Base-by-base conservation (phyloP, 2,888 invertebrate genomes). In the Physocephala rufipes region DNA sequence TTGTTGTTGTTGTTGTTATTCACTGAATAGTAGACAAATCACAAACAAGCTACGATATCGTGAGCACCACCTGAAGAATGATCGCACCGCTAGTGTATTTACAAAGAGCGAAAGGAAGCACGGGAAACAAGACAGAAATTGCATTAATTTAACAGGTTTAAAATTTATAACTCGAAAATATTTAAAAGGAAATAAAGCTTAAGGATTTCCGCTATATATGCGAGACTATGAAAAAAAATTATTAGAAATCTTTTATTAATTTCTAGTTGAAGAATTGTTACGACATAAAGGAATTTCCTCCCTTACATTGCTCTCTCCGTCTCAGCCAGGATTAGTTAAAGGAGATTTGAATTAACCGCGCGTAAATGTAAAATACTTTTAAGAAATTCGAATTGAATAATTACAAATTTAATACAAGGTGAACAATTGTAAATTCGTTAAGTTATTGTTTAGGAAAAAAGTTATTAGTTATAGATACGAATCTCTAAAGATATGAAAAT, bases 131-230 rank as follows among this genome's bases (percentile, higher is more conserved):
- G 74, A 76, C 73, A 77, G 77, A 76, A 74, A 74, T 71, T 69
- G 79, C 79, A 82, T 82, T 82, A 82, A 83, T 80, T 82, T 79
- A 82, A 78, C 82, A 82, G 79, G 84, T 84, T 84, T 84, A 82
- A 83, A 84, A 84, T 84, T 84, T 84, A 84, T 83, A 82, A 81
- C 83, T 79, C 76, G 76, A 76, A 73, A 66, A 70, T 55, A 63
- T 67, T 65, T 55, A 26, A 43, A 53, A 28, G 55, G 15, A 62
- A 45, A 70, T n/a, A 21, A 58, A 45, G 64, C 47, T 9, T 36
- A 9, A 7, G 9, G 36, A 9, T 7, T 36, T 36, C 4, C 36
- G 36, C 9, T 53, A 21, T 13, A n/a, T 21, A 53, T n/a, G 12
- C 9, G 21, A 53, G 19, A 12, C n/a, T 53, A 12, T 74, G 74